Percentiles rank a stretch among this genome's conserved stretches.
These are phyloP conservation scores for Ciconia maguari DNA, from an alignment of 2,113 vertebrate species.

Conservation along the genomic window DNA sequence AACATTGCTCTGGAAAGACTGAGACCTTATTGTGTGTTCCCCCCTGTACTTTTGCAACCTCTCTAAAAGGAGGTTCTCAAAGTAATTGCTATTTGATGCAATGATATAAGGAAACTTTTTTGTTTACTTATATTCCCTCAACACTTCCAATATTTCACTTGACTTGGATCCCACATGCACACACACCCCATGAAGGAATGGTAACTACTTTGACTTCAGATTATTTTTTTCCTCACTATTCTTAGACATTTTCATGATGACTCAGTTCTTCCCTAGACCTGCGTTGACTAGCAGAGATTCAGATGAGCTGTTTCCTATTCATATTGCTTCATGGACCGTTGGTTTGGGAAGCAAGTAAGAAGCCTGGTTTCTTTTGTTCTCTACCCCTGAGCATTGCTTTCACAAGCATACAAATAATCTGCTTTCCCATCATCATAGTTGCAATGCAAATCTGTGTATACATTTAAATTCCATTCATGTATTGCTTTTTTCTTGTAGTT, in stretches of 20 bases:
- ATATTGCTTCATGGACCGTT: accelerated
- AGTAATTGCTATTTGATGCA: not conserved
- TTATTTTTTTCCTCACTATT: not conserved
- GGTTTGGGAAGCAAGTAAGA: not conserved
- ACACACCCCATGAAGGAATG: not conserved
- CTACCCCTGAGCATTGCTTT: not conserved
- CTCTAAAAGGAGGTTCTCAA: not conserved
- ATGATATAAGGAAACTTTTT: not conserved
- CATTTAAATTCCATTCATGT: not conserved
- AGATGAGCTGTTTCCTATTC: not conserved
- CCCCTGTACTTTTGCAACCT: not conserved
- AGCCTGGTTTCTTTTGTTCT: not conserved
- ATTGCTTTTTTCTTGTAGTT: not conserved
- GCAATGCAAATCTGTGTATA: not conserved
- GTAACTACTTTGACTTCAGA: not conserved
- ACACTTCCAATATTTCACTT: not conserved
- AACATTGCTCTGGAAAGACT: not conserved
- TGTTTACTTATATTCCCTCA: not conserved
- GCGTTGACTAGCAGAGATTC: not conserved
- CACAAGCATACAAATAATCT: not conserved
- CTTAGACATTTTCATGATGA: not conserved
- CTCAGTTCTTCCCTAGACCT: not conserved
- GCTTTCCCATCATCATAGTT: not conserved
- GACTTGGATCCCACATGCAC: not conserved
- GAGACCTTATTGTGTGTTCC: not conserved